Base-by-base conservation (phyloP, 64 coral and sea anemone genomes). In the Montipora foliosa region DNA sequence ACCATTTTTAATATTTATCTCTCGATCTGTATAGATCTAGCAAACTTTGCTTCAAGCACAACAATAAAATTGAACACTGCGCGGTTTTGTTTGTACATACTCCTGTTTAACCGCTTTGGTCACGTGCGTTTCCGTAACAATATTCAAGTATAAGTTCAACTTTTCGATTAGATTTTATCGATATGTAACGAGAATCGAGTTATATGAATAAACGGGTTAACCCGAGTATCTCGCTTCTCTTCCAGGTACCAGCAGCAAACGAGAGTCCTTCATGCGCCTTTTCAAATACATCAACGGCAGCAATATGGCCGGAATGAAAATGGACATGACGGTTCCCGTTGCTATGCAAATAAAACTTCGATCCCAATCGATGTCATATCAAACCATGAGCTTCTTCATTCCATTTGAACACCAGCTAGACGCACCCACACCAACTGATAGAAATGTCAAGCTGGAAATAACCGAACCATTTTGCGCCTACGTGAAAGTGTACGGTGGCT, bases 261-360 rank as follows among this genome's bases (percentile, higher is more conserved):
- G 93, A 8, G 74, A 75, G 48, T 90, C 78, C 45, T 98, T 93
- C 44, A 84, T 89, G 79, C 79, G 81, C 3, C 85, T 98, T 14
- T 98, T 95, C 24, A 25, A 79, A 0, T 98, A 98, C 87, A 98
- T 98, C 90, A n/a, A 16, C 13, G 90, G 93, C 20, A 10, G 53
- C 12, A 98, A 98, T 55, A 70, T 48, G 17, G 83, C 88, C 47
- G 51, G 75, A 60, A 81, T 75, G 58, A 92, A 93, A 17, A 87
- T 98, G 11, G 37, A 89, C 8, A 98, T 98, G 93, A 95, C 96
- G 37, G 94, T 75, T 7, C 96, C 96, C 44, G 96, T 98, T 1
- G 29, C 89, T 11, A 88, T 79, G 17, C 25, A 92, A 60, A 92
- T 98, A 46, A 85, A 98, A 11, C 59, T 53, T 14, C 74, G 59